A percentile compares a stretch with the other conserved stretches of the same genome.
Conservation (phyloP, 1,140 invertebrate genomes). For the Macrostomum lignano region DNA sequence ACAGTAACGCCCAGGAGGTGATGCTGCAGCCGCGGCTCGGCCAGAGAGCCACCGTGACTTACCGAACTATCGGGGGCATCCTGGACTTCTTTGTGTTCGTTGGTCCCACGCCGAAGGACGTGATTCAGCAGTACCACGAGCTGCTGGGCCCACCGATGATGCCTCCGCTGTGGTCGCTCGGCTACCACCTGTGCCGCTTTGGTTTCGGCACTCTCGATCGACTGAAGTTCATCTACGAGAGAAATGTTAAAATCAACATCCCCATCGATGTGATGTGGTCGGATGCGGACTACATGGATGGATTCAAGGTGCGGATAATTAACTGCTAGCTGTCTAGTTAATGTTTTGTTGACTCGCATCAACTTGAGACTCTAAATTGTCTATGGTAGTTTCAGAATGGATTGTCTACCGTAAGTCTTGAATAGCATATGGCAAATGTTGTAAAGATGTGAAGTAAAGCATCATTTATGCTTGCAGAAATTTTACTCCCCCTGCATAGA, state of each 20-base stretch:
- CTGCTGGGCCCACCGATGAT: conserved; percentile 45
- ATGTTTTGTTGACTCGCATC: no score
- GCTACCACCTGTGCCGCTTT: no score
- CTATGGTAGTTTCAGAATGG: no score
- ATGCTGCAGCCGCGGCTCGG: conserved; percentile 9
- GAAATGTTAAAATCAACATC: conserved; percentile 40
- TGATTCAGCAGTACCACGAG: conserved; percentile 39
- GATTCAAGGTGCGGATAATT: no score
- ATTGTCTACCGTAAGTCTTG: no score
- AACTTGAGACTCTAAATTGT: no score
- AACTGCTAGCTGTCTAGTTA: no score
- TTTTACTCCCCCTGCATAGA: no score
- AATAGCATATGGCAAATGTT: no score
- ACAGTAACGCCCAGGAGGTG: conserved; percentile 17
- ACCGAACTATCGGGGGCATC: conserved; percentile 18
- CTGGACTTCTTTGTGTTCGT: conserved; percentile 22
- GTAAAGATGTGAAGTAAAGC: no score
- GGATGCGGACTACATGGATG: conserved; percentile 23
- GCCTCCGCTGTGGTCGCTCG: conserved; percentile 62
- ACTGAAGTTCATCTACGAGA: conserved; percentile 28
- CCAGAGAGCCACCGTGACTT: conserved; percentile 15
- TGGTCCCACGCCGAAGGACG: conserved; percentile 36
- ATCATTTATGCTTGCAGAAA: no score
- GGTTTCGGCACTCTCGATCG: conserved; percentile 13
- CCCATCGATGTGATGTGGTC: conserved; percentile 29